Evolutionary conservation across 2,888 invertebrate genomes (phyloP).

Genomic region (Plagodis dolabraria): DNA sequence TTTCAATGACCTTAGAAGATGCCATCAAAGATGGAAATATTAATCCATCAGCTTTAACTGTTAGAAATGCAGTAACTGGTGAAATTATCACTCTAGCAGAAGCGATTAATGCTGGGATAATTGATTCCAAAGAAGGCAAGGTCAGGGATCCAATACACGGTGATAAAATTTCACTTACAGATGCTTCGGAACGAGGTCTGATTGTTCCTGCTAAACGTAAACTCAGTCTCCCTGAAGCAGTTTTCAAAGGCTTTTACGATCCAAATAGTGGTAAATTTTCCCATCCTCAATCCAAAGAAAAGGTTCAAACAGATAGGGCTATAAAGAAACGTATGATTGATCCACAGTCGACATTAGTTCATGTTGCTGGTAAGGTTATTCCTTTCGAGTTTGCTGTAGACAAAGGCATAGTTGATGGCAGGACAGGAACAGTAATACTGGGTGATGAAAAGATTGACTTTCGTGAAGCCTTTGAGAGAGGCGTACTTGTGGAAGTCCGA

Average conservation of each 20-base stretch:
- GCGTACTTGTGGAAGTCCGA: slow-evolving; percentile 91
- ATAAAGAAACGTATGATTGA: slow-evolving; percentile 94
- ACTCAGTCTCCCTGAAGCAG: slow-evolving; percentile 94
- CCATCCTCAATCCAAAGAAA: slow-evolving; percentile 91
- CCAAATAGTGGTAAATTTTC: slow-evolving; percentile 92
- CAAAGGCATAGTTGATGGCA: slow-evolving; percentile 90
- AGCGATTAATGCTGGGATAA: slow-evolving; percentile 90
- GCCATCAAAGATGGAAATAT: slow-evolving; percentile 91
- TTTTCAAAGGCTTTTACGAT: slow-evolving; percentile 96
- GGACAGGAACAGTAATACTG: slow-evolving; percentile 88
- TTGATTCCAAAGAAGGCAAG: slow-evolving; percentile 92
- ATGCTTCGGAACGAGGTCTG: slow-evolving; percentile 93
- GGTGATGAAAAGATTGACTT: slow-evolving; percentile 89
- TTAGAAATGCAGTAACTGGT: slow-evolving; percentile 91
- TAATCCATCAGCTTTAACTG: slow-evolving; percentile 90
- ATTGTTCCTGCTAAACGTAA: slow-evolving; percentile 93
- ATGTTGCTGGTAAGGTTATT: slow-evolving; percentile 91
- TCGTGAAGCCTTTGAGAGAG: slow-evolving; percentile 93
- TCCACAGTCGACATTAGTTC: slow-evolving; percentile 93
- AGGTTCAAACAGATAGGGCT: slow-evolving; percentile 92
- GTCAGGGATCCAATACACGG: slow-evolving; percentile 91
- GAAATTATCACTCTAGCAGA: slow-evolving; percentile 92
- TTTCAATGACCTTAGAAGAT: slow-evolving; percentile 88
- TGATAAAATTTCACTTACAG: slow-evolving; percentile 90
- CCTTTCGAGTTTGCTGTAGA: slow-evolving; percentile 93